Evolutionary conservation across 2,888 invertebrate species (phyloP).

Genomic region (Mactromeris polynyma): DNA sequence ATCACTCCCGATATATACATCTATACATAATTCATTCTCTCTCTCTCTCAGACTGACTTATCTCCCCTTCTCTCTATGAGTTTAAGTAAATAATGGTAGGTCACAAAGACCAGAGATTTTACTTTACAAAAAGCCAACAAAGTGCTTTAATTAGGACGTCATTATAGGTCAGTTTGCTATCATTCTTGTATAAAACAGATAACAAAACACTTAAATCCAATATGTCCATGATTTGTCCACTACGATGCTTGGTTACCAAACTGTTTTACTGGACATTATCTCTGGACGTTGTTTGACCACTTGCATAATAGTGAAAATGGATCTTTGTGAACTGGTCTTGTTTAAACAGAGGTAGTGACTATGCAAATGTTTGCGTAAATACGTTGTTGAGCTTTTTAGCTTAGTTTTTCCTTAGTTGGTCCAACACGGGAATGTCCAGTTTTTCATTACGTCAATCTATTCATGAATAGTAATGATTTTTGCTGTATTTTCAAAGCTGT

Average conservation of each 20-base stretch:
- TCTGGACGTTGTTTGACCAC: constrained; percentile 47
- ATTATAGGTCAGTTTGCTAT: constrained; percentile 28
- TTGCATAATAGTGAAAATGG: constrained; percentile 65
- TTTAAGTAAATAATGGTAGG: neutral
- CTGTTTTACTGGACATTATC: constrained; percentile 67
- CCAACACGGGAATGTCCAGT: constrained; percentile 37
- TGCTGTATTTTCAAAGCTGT: constrained; percentile 12
- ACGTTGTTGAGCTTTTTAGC: constrained; percentile 65
- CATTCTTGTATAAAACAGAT: constrained; percentile 37
- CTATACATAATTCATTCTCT: neutral
- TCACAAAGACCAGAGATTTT: constrained; percentile 1
- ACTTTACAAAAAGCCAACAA: neutral
- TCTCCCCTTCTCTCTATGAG: neutral
- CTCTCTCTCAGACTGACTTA: neutral
- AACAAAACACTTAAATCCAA: constrained; percentile 69
- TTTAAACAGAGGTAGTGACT: constrained; percentile 50
- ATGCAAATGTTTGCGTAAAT: constrained; percentile 65
- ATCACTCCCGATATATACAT: too few relatives aligned
- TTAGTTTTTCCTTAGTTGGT: constrained; percentile 36
- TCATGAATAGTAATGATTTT: constrained; percentile 42
- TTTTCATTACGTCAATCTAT: constrained; percentile 30
- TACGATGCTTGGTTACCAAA: constrained; percentile 60
- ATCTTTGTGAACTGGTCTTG: constrained; percentile 59
- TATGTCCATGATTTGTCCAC: constrained; percentile 48
- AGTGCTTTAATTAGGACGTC: neutral